Conservation (phyloP, 2,113 vertebrate genomes). For the Otis tarda region DNA sequence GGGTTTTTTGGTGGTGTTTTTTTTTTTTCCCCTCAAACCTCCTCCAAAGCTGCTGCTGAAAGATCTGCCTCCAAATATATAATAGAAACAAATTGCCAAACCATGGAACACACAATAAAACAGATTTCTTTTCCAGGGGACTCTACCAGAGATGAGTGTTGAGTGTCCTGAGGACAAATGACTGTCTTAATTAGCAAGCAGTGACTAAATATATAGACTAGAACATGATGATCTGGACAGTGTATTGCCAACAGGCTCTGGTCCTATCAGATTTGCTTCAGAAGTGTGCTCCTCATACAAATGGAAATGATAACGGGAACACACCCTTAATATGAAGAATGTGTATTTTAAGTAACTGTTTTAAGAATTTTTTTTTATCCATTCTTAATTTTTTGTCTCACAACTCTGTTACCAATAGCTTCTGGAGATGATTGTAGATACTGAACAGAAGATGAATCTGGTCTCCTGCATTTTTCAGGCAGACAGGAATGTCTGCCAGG, state of each 20-base stretch:
- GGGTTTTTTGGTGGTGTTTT: too few species aligned
- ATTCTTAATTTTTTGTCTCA: fast-evolving
- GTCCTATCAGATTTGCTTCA: not conserved
- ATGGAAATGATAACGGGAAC: not conserved
- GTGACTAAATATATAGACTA: not conserved
- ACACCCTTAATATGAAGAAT: not conserved
- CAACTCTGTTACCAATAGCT: not conserved
- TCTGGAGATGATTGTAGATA: not conserved
- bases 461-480: not conserved
- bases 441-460: not conserved
- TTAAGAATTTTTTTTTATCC: not conserved
- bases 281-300: not conserved
- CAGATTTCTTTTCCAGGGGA: not conserved
- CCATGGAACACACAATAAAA: fast-evolving
- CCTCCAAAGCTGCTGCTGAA: not conserved
- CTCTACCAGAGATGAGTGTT: not conserved
- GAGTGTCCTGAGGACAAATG: not conserved
- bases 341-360: not conserved
- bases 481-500: not conserved
- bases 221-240: not conserved
- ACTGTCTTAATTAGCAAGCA: not conserved
- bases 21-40: not conserved
- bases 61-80: not conserved
- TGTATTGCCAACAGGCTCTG: not conserved
- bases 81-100: not conserved